Evolutionary conservation across 2,888 invertebrate species (phyloP).

Genomic region (Drosophila dives): DNA sequence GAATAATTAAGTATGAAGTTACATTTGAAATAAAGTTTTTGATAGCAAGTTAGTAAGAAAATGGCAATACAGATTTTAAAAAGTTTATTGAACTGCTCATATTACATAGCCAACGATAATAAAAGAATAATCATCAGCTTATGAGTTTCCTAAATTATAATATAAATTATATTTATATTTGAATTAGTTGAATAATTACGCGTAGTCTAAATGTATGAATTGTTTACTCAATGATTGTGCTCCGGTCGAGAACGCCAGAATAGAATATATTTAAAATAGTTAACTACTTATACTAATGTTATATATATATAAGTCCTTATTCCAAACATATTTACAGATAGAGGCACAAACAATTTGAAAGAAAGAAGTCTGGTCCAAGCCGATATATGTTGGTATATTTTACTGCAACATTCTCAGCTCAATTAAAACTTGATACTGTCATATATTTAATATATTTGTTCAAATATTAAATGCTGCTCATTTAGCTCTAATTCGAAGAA

Average conservation of each 20-base stretch:
- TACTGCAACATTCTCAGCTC: background rate
- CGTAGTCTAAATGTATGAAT: background rate
- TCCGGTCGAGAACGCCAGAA: background rate
- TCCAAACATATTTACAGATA: background rate
- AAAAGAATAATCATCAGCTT: background rate
- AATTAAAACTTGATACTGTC: background rate
- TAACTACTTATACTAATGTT: background rate
- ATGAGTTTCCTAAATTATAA: background rate
- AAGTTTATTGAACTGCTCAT: background rate
- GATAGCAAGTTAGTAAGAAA: background rate
- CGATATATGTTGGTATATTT: background rate
- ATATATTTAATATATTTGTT: background rate
- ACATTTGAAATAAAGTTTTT: background rate
- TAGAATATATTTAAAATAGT: background rate
- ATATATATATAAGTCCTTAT: background rate
- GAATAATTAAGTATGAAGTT: background rate
- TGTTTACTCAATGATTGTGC: background rate
- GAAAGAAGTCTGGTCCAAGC: background rate
- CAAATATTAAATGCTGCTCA: background rate
- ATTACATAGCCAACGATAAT: no score
- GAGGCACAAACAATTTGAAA: background rate
- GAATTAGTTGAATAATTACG: background rate
- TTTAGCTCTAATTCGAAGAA: background rate
- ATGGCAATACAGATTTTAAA: background rate
- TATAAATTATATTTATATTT: background rate